Conservation (phyloP, 2,888 invertebrate genomes). For the Apamea sordens region DNA sequence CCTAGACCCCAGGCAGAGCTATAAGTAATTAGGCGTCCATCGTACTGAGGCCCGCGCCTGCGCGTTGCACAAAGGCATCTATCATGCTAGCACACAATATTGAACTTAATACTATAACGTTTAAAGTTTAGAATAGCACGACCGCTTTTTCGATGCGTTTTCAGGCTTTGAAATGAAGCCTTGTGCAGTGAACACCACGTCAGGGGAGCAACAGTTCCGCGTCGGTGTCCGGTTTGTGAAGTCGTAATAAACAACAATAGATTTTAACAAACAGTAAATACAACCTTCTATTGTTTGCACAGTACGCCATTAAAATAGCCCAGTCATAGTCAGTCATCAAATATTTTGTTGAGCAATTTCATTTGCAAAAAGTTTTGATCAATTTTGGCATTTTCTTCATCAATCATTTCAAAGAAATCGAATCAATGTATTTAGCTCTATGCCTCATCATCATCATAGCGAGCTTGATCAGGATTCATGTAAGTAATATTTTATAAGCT, state of each 20-base stretch:
- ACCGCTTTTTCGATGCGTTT: slow-evolving; percentile 1
- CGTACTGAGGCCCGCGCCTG: slow-evolving; percentile 30
- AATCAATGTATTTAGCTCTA: slow-evolving; percentile 49
- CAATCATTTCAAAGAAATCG: neutral
- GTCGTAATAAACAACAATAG: slow-evolving; percentile 21
- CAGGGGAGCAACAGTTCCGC: slow-evolving; percentile 37
- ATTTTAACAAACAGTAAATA: neutral
- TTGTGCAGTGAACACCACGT: slow-evolving; percentile 26
- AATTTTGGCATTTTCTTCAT: slow-evolving; percentile 1
- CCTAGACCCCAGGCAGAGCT: slow-evolving; percentile 4
- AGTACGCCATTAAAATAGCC: neutral
- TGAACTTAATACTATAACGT: slow-evolving; percentile 1
- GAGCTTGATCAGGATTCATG: slow-evolving; percentile 85
- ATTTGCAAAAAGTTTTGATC: neutral
- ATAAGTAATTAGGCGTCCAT: slow-evolving; percentile 14
- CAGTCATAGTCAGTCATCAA: neutral
- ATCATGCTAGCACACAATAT: slow-evolving; percentile 14
- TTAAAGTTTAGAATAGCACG: slow-evolving; percentile 19
- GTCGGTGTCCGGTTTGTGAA: slow-evolving; percentile 4
- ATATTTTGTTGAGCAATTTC: neutral
- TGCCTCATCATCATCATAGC: slow-evolving; percentile 82
- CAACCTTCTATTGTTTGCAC: neutral
- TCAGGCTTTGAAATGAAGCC: slow-evolving; percentile 19
- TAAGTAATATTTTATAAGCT: slow-evolving; percentile 73
- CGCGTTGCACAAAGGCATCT: slow-evolving; percentile 37